Base-by-base conservation (phyloP, 2,888 invertebrate species). In the Thalpophila matura region DNA sequence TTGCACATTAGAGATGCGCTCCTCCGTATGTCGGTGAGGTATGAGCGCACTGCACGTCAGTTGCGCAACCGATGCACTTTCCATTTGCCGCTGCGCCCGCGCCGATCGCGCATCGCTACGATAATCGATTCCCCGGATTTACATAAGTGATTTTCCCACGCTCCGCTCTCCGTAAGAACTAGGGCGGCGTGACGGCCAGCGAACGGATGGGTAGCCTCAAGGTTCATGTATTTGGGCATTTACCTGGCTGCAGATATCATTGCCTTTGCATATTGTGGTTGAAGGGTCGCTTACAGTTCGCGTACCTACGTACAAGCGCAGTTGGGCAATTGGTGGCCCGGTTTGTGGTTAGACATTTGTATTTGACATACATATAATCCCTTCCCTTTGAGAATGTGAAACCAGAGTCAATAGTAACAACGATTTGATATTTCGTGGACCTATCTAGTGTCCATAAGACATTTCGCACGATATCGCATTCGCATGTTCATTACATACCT, bases 141-240 rank as follows among this genome's bases (percentile, higher is more conserved):
- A 86, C 91, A 91, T 93, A 90, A 92, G 89, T 88, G 88, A 84
- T 89, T 86, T 92, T 94, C 94, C 92, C 94, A 93, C 94, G 93
- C 82, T 88, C 89, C 91, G 89, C 85, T 91, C 90, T 87, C 90
- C 85, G 82, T 80, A 73, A 66, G 78, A 93, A 86, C 85, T 90
- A 82, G 90, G 89, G 86, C 90, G 86, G 77, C 86, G 87, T 89
- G 91, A 89, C 86, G 89, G 88, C 79, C 86, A 80, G 88, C 89
- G 91, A 92, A 81, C 84, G 93, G 90, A 90, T 90, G 88, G 77
- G 83, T 85, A 81, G 80, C 81, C 86, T 90, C 92, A 91, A 92
- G 93, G 91, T 88, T 89, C 83, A 77, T 78, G 74, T 62, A 71
- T 75, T 74, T 62, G 67, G 62, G 64, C 65, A 67, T 45, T 78